These are phyloP conservation scores for Aphis gossypii DNA, from an alignment of 1,140 invertebrate genomes.

Conservation along the genomic window DNA sequence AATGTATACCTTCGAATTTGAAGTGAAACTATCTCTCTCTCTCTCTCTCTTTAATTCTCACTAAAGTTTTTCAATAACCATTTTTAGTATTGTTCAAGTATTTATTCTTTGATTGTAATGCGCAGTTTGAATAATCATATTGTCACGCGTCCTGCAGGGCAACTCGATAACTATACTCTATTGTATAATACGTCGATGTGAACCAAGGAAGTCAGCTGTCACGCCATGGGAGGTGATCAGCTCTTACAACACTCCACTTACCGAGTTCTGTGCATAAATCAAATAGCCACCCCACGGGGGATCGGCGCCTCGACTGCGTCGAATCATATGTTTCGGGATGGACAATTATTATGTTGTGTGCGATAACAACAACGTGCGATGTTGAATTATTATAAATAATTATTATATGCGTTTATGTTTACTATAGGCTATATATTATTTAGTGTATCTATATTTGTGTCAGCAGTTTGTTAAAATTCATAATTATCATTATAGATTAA, in stretches of 20 bases:
- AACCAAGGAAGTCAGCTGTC: background rate
- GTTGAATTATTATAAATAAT: background rate
- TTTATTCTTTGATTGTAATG: background rate
- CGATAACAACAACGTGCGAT: background rate
- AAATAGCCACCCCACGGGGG: constrained; percentile 6
- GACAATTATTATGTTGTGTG: background rate
- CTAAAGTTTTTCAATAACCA: background rate
- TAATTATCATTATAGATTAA: no score
- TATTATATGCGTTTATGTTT: background rate
- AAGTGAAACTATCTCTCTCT: background rate
- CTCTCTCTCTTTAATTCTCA: background rate
- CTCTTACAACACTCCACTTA: background rate
- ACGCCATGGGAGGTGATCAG: background rate
- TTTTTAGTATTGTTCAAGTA: background rate
- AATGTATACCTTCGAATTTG: background rate
- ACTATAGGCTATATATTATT: no score
- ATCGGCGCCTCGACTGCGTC: constrained; percentile 25
- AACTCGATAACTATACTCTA: background rate
- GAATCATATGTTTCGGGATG: background rate
- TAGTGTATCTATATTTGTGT: background rate
- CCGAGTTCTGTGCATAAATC: constrained; percentile 34
- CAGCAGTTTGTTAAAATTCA: background rate
- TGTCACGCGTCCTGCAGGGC: background rate
- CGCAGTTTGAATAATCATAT: background rate
- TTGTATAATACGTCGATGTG: background rate